Evolutionary conservation across 2,113 vertebrate species (phyloP).

Genomic region (Rynchops niger): DNA sequence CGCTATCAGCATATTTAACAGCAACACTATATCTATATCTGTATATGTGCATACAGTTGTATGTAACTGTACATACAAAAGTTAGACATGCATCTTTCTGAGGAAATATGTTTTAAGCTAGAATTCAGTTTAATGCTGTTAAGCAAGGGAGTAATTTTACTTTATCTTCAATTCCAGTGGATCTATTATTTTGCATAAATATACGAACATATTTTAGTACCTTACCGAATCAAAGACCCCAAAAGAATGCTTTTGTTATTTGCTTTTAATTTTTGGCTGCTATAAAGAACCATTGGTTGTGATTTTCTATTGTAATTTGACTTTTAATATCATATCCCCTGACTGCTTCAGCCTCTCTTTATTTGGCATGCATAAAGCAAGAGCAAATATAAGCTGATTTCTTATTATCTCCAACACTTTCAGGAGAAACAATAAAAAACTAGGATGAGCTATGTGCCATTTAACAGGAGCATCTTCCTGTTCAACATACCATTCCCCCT

Average conservation of each 20-base stretch:
- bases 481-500: background rate
- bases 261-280: constrained; percentile 55
- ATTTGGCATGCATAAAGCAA: background rate
- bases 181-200: constrained; percentile 4
- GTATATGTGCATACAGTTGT: background rate
- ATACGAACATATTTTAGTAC: background rate
- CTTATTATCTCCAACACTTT: constrained; percentile 48
- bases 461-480: background rate
- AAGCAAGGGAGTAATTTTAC: background rate
- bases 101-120: background rate
- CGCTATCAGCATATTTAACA: background rate
- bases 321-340: constrained; percentile 37
- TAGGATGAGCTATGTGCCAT: constrained; percentile 11
- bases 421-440: constrained; percentile 32
- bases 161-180: background rate
- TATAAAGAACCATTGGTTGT: background rate
- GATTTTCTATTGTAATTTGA: constrained; percentile 31
- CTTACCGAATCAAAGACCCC: background rate
- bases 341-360: background rate
- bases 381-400: constrained; percentile 53
- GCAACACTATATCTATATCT: background rate
- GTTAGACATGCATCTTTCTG: background rate
- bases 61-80: background rate
- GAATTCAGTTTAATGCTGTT: background rate
- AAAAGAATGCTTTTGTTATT: constrained; percentile 26